Conservation (phyloP, 2,797 vertebrate genomes). For the Miichthys miiuy region DNA sequence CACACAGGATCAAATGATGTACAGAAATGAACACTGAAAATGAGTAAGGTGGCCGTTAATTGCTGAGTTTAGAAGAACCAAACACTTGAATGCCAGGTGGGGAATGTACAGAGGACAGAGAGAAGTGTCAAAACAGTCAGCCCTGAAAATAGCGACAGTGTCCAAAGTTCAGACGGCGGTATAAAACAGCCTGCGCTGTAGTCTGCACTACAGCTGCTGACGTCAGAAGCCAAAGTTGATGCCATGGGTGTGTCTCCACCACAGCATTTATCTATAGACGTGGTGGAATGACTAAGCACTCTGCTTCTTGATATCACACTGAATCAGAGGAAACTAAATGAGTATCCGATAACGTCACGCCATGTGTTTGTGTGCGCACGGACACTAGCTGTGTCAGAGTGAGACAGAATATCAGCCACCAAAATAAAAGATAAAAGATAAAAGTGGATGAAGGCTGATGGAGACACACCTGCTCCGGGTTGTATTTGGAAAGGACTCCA, state of each 20-base stretch:
- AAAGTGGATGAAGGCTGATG: background rate
- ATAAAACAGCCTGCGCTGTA: constrained; percentile 12
- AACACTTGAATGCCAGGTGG: background rate
- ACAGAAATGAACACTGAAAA: background rate
- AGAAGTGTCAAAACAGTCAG: background rate
- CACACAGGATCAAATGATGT: background rate
- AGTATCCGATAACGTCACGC: background rate
- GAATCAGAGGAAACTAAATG: constrained; percentile 32
- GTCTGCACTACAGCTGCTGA: constrained; percentile 24
- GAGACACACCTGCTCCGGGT: constrained; percentile 90
- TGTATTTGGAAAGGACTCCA: constrained; percentile 90
- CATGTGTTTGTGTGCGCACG: constrained; percentile 8
- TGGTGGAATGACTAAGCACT: constrained; percentile 47
- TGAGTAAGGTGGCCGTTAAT: background rate
- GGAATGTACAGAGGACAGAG: background rate
- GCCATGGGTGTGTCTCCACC: constrained; percentile 32
- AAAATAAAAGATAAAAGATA: background rate
- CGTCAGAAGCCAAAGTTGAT: constrained; percentile 34
- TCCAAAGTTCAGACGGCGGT: background rate
- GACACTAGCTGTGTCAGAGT: background rate
- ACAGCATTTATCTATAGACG: constrained; percentile 27
- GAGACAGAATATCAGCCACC: constrained; percentile 4
- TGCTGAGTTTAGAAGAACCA: background rate
- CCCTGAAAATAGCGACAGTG: background rate
- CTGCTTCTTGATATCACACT: constrained; percentile 15